A percentile compares a stretch with the other conserved stretches of the same genome.
Conservation (phyloP, 2,113 vertebrate genomes). For the Dipodomys spectabilis region DNA sequence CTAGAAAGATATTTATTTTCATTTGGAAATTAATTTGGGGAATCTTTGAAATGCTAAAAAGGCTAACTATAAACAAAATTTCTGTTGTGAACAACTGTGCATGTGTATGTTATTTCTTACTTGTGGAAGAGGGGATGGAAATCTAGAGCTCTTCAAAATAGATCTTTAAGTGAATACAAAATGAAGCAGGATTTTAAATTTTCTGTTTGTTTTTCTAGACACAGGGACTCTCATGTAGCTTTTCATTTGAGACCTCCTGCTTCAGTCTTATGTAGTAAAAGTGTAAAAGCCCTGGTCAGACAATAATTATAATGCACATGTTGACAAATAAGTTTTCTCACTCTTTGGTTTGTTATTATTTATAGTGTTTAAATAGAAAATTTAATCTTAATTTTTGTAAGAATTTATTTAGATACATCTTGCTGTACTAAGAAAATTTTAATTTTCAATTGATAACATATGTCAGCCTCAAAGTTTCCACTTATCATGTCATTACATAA, state of each 20-base stretch:
- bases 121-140: neutral
- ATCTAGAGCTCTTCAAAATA: neutral
- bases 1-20: neutral
- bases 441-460: slow-evolving; percentile 8
- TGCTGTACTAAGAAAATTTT: neutral
- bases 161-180: neutral
- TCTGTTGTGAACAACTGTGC: neutral
- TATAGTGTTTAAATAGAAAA: neutral
- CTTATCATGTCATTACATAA: slow-evolving; percentile 26
- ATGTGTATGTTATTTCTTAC: neutral
- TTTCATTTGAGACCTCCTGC: no score
- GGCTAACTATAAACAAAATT: neutral
- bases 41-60: slow-evolving; percentile 34
- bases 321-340: neutral
- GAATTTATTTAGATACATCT: neutral
- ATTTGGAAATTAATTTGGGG: neutral
- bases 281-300: neutral
- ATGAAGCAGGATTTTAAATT: neutral
- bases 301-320: neutral
- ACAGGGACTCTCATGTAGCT: no score
- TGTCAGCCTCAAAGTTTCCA: neutral
- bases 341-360: neutral
- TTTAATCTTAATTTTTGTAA: neutral
- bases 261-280: no score
- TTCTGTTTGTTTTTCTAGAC: neutral